Base-by-base conservation (phyloP, 2,888 invertebrate genomes). In the Diarsia rubi region DNA sequence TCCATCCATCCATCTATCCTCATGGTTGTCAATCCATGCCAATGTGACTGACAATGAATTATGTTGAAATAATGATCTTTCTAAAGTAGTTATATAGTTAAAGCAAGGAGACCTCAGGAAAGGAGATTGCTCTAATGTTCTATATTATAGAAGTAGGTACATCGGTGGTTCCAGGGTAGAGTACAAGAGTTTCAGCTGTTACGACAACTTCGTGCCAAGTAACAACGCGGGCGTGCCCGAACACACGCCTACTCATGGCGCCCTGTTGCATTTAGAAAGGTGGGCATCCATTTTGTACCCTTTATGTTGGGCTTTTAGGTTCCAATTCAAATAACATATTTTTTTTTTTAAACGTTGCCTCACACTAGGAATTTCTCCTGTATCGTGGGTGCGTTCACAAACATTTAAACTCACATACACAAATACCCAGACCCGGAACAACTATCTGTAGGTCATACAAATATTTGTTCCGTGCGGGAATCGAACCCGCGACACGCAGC, bases 141-240 rank as follows among this genome's bases (percentile, higher is more conserved):
- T 64, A 45, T 72, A 63, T 60, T 83, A 83, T 83, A 79, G 84
- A 81, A 79, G 73, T 79, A 81, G 80, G 84, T 81, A 79, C 84
- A 79, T 81, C 73, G 79, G 69, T 85, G 68, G 49, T 85, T 78
- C n/a, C 91, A 98, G 98, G 93, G 98, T 98, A 97, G 98, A 98
- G 91, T 97, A 98, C 89, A 98, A 98, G 90, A 98, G 98, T 74
- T 98, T 98, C 94, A 98, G 98, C 91, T 98, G 98, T 91, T 99
- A 98, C 92, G 98, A 98, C 93, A 99, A 99, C 96, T 99, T 99
- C 95, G 98, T 99, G 71, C 97, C 97, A 44, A 97, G 98, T 88
- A 98, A 98, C 94, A 97, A 98, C 91, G 98, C 98, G 77, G 99
- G 99, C n/a, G 97, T 98, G 27, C 99, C 99, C 5, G 97, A 97